Evolutionary conservation across 2,888 invertebrate genomes (phyloP).

Genomic region (Yponomeuta malinellus): DNA sequence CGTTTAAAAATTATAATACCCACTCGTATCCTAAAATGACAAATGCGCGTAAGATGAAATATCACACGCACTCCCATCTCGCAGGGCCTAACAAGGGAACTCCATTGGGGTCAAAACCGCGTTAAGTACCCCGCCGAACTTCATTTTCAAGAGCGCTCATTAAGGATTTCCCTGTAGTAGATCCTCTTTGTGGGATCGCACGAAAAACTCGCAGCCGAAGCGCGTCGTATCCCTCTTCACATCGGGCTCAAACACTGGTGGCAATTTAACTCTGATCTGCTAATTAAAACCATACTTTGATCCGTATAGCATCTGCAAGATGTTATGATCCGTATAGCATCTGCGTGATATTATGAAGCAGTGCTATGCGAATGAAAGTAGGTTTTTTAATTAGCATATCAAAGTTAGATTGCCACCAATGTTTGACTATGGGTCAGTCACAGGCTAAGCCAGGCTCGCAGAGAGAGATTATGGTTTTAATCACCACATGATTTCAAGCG

Average conservation of each 20-base stretch:
- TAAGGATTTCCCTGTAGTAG: conserved; percentile 26
- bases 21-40: no score
- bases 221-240: conserved; percentile 22
- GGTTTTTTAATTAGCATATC: no score
- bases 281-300: background rate
- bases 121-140: conserved; percentile 29
- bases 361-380: no score
- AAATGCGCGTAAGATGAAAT: no score
- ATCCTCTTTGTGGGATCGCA: conserved; percentile 19
- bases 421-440: no score
- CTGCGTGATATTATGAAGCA: no score
- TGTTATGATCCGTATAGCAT: no score
- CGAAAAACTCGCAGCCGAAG: conserved; percentile 27
- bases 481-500: no score
- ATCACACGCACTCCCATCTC: background rate
- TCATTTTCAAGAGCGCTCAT: conserved; percentile 48
- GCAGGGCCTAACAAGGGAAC: background rate
- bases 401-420: no score
- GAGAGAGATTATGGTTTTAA: no score
- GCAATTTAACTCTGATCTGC: background rate
- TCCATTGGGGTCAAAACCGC: background rate
- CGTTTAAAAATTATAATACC: no score
- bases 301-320: background rate
- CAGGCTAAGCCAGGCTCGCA: no score
- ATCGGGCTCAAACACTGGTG: background rate